A percentile compares a stretch with the other conserved stretches of the same genome.
These are phyloP conservation scores for Protobothrops mucrosquamatus DNA, from an alignment of 2,113 vertebrate species.

Conservation along the genomic window DNA sequence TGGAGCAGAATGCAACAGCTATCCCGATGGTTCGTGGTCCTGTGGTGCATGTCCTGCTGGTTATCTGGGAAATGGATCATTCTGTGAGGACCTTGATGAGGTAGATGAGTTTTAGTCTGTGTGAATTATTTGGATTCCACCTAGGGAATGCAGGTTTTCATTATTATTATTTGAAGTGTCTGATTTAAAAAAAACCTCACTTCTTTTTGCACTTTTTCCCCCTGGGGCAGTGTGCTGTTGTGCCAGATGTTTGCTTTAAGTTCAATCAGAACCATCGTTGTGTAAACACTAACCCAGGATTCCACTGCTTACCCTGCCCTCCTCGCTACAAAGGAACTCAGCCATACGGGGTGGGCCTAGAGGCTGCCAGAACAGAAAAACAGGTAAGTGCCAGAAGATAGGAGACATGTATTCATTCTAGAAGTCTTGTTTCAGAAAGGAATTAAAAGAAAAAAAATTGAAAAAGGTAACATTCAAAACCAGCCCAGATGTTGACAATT, in stretches of 20 bases:
- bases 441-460: not conserved
- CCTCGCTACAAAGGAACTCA: slow-evolving; percentile 92
- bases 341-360: slow-evolving; percentile 88
- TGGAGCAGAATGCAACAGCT: slow-evolving; percentile 88
- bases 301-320: slow-evolving; percentile 94
- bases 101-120: slow-evolving; percentile 61
- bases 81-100: slow-evolving; percentile 95
- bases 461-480: not conserved
- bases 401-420: not conserved
- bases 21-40: slow-evolving; percentile 92
- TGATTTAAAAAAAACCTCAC: not conserved
- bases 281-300: slow-evolving; percentile 91
- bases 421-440: not conserved
- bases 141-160: not conserved
- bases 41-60: slow-evolving; percentile 90
- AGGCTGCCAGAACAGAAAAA: slow-evolving; percentile 84
- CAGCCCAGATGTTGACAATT: not conserved
- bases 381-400: slow-evolving; percentile 76
- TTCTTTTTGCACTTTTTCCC: slow-evolving; percentile 1
- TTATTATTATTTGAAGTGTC: not conserved
- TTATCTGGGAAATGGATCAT: slow-evolving; percentile 88
- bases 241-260: slow-evolving; percentile 88
- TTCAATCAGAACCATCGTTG: slow-evolving; percentile 81
- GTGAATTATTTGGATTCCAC: not conserved
- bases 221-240: slow-evolving; percentile 82